Base-by-base conservation (phyloP, 1,140 invertebrate species). In the Euura saliciscinereae region DNA sequence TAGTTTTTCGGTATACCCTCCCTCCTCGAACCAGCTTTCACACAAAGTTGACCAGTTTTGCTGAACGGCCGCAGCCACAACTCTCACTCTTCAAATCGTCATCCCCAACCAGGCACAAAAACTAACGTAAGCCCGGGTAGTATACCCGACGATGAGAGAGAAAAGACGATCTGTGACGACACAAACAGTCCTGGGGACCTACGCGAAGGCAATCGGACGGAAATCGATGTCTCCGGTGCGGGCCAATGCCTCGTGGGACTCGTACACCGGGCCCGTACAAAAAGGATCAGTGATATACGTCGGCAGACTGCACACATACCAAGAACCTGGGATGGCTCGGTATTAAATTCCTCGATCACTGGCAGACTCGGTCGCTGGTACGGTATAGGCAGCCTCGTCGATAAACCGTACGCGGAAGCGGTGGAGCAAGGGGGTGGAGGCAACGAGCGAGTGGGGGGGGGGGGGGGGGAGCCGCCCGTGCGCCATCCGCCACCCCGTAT, bases 281-380 rank as follows among this genome's bases (percentile, higher is more conserved):
- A 28, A 28, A 28, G 28, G 28, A 28, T 28, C 28, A 1, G 28
- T 28, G 6, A 59, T 4, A 59, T n/a, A 59, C 51, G 51, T n/a
- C 3, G 8, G 51, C 10, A 59, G 51, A 8, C 51, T n/a, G 51
- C 51, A 59, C 51, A 59, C 28, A 28, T 28, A 28, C 51, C 51
- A n/a, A 59, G 51, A 59, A n/a, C 13, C 51, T 8, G 51, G 51
- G 28, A 28, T 6, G 13, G 13, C 51, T n/a, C 51, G 51, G 51
- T 59, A 59, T 59, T 59, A 59, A 59, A 59, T 59, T 59, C 51
- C 51, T 59, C 51, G 51, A 59, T 59, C 51, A 59, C 51, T 59
- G 3, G 13, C 51, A 59, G 51, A 59, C 51, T 59, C 51, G 13
- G 51, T 8, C 51, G 51, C 2, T n/a, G 51, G 0, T 59, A n/a